Evolutionary conservation across 1,140 invertebrate species (phyloP).

Genomic region (Hermetia illucens): DNA sequence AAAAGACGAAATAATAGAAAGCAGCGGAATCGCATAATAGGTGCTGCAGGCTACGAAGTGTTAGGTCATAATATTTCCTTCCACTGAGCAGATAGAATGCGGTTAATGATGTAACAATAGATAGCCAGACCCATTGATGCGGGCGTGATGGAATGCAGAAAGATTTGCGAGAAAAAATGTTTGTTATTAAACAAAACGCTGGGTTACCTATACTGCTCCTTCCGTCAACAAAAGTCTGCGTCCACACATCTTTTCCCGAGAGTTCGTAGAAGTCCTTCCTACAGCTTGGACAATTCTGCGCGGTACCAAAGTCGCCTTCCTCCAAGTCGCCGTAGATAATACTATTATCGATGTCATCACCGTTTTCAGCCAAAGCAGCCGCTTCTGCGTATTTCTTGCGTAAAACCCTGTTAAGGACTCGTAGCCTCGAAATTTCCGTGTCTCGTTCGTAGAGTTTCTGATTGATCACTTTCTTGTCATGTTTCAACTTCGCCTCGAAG

Average conservation of each 20-base stretch:
- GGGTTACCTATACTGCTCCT: background rate
- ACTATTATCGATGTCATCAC: constrained; percentile 8
- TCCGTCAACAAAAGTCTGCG: too few relatives aligned
- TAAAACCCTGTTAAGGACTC: constrained; percentile 18
- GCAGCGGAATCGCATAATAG: too few relatives aligned
- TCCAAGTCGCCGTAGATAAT: background rate
- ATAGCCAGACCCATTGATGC: too few relatives aligned
- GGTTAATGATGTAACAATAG: too few relatives aligned
- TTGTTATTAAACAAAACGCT: constrained; percentile 1
- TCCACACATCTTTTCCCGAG: constrained; percentile 15
- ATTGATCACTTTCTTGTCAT: constrained; percentile 51
- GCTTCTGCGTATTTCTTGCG: constrained; percentile 14
- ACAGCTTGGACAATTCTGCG: constrained; percentile 27
- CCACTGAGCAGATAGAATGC: too few relatives aligned
- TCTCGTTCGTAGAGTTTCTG: constrained; percentile 48
- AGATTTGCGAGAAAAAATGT: too few relatives aligned
- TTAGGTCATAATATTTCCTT: too few relatives aligned
- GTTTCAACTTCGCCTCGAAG: constrained; percentile 46
- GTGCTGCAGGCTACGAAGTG: too few relatives aligned
- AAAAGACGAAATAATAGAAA: too few relatives aligned
- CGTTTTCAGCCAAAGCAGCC: constrained; percentile 9
- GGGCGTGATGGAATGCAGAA: too few relatives aligned
- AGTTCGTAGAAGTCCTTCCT: constrained; percentile 26
- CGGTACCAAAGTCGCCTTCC: constrained; percentile 15
- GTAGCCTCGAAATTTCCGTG: constrained; percentile 37